Evolutionary conservation across 2,888 invertebrate genomes (phyloP), one percentile per base, ranked within the genome.

Genomic region (Torymus texanus): DNA sequence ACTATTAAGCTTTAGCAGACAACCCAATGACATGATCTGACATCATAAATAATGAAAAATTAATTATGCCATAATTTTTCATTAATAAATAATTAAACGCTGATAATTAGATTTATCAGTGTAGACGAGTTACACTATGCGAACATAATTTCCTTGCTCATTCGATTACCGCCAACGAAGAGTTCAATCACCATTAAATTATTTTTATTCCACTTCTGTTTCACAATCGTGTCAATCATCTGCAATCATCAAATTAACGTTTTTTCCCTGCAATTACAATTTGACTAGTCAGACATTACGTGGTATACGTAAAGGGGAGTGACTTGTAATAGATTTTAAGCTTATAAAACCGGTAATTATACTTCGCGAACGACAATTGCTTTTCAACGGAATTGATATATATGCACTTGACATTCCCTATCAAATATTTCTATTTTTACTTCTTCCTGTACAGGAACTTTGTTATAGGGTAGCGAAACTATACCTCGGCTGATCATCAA

Each of bases 131-230:
- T 41, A 41, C 2, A 29, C 14, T 13, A 11, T 16, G 16, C n/a
- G 21, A 62, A 63, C 51, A 10, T 56, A 61, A 50, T 63, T 58
- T 67, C n/a, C 51, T 59, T 24, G 16, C 13, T 66, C 2, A 75
- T 29, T 21, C 21, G 56, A 56, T 67, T 66, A 55, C 8, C 8
- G 41, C 41, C 41, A 8, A n/a, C n/a, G n/a, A n/a, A 18, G 50
- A 71, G 65, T 77, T 77, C 71, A 65, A 58, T 70, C 63, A n/a
- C 58, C 65, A 24, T 16, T 71, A 51, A 63, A 65, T 77, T 63
- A 65, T 53, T 70, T 51, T 53, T 59, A 29, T 63, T 11, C 16
- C 50, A 21, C 24, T 59, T 16, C 8, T 65, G 5, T 16, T 71
- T 65, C 65, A 51, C 21, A 55, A 76, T 41, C 50, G n/a, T n/a